Evolutionary conservation across 30 jellyfish, hydroid and myxozoan genomes (phyloP), one percentile per base, ranked within the genome.

Genomic region (Cassiopea andromeda): DNA sequence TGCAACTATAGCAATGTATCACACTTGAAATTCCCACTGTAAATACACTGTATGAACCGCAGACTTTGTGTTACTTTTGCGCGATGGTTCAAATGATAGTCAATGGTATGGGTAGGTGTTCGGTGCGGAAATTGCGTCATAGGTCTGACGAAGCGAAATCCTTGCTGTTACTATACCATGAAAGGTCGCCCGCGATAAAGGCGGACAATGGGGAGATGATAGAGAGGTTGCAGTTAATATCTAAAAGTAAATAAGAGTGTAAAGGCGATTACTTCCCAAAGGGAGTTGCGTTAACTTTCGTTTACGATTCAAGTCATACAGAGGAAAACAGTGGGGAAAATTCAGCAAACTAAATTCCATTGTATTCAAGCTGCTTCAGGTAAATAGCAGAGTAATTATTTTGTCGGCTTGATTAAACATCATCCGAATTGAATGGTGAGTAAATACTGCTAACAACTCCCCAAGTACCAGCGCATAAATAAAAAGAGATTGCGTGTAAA

Each of bases 401-500:
- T 87, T 87, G 94, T 81, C 94, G 94, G 90, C 78, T 77, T 50
- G 90, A 87, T 73, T 48, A 87, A 78, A 68, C 94, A 70, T 83
- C 15, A 67, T 48, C 94, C 94, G 94, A 87, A 71, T 87, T 87
- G 89, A 46, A 87, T 87, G 50, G 69, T 67, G 94, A 77, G 90
- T 60, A 87, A 87, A 87, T 81, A 87, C 59, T 66, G 75, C 94
- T 87, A 69, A 78, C 90, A 57, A 78, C 94, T 87, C 94, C 94
- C 94, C 82, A 84, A 45, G 94, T 85, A 87, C 71, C 70, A 78
- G 73, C 69, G 90, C 94, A 87, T 78, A 78, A 78, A 87, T 87
- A 87, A 59, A 27, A 38, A 83, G 50, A 83, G 70, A 60, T 38
- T 71, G 54, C 84, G 85, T 83, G 91, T 83, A 83, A 83, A 68